phyloP scores from a whole-genome alignment of 1,140 invertebrate species.

The Calycopis cecrops region DNA sequence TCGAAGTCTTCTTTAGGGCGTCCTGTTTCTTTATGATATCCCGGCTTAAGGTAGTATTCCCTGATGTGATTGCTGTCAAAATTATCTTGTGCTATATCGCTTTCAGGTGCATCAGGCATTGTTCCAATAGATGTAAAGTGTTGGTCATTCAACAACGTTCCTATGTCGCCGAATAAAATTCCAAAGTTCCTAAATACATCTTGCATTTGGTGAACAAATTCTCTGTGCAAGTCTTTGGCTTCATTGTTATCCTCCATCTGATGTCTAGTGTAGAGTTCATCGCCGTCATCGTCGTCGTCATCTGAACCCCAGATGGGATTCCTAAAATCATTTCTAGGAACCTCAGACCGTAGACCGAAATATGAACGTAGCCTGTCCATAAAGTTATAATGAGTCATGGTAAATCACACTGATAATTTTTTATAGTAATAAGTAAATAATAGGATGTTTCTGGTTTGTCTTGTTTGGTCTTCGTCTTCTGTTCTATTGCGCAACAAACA shows the following conservation, averaged over 20 bases:
- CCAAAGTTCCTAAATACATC: slow-evolving; percentile 59
- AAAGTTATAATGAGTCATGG: slow-evolving; percentile 43
- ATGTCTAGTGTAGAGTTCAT: slow-evolving; percentile 52
- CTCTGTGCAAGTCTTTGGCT: slow-evolving; percentile 44
- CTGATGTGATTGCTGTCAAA: slow-evolving; percentile 45
- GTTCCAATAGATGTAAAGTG: slow-evolving; percentile 30
- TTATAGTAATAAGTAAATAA: background rate
- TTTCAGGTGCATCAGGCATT: slow-evolving; percentile 29
- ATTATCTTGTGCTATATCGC: slow-evolving; percentile 24
- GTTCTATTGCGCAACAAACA: slow-evolving; percentile 63
- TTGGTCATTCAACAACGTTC: slow-evolving; percentile 46
- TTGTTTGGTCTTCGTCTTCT: too few relatives aligned
- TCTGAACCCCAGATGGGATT: slow-evolving; percentile 66
- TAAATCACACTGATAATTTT: slow-evolving; percentile 13
- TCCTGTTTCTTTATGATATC: slow-evolving; percentile 43
- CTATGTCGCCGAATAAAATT: slow-evolving; percentile 55
- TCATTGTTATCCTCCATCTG: slow-evolving; percentile 40
- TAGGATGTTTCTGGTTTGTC: slow-evolving; percentile 2
- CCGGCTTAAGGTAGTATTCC: slow-evolving; percentile 62
- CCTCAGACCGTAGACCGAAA: slow-evolving; percentile 46
- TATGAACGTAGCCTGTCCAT: slow-evolving; percentile 55
- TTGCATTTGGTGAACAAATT: slow-evolving; percentile 52
- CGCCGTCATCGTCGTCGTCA: slow-evolving; percentile 62
- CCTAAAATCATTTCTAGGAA: slow-evolving; percentile 60
- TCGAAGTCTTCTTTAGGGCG: slow-evolving; percentile 45